A percentile compares a stretch with the other conserved stretches of the same genome.
phyloP scores from a whole-genome alignment of 1,140 invertebrate species.

The Odontomachus brunneus region DNA sequence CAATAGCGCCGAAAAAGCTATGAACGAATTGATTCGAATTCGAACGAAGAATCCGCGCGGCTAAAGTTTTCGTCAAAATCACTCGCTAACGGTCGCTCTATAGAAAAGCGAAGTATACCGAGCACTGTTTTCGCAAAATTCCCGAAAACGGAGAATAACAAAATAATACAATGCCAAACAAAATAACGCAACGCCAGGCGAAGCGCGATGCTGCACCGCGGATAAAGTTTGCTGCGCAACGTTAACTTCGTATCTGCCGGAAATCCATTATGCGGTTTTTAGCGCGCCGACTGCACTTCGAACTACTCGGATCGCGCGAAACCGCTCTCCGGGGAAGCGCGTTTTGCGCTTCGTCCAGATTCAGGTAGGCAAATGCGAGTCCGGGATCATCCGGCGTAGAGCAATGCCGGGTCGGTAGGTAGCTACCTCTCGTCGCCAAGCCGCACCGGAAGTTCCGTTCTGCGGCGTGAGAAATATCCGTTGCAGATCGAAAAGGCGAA shows the following conservation, averaged over 20 bases:
- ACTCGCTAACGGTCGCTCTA: not conserved
- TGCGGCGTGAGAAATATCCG: conserved; percentile 32
- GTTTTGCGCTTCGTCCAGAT: conserved; percentile 28
- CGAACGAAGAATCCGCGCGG: not conserved
- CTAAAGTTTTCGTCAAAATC: not conserved
- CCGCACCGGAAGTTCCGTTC: conserved; percentile 43
- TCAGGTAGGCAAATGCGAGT: conserved; percentile 7
- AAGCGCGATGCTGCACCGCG: not conserved
- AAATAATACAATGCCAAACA: not conserved
- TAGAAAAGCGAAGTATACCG: not conserved
- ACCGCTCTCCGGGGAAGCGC: conserved; percentile 2
- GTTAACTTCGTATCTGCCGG: conserved; percentile 26
- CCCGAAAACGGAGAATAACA: not conserved
- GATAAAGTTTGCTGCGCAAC: conserved; percentile 30
- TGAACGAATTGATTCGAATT: not conserved
- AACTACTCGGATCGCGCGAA: conserved; percentile 9
- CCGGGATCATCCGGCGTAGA: not conserved
- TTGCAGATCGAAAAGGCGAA: conserved; percentile 34
- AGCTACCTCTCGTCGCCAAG: not conserved
- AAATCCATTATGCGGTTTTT: conserved; percentile 49
- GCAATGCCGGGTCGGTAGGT: conserved; percentile 31
- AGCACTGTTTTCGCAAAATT: not conserved
- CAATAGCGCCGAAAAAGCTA: not conserved
- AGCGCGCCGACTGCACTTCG: conserved; percentile 5
- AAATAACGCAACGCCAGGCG: too few species aligned